Conservation (phyloP, 1,140 invertebrate genomes). For the Drosophila ohnishii region DNA sequence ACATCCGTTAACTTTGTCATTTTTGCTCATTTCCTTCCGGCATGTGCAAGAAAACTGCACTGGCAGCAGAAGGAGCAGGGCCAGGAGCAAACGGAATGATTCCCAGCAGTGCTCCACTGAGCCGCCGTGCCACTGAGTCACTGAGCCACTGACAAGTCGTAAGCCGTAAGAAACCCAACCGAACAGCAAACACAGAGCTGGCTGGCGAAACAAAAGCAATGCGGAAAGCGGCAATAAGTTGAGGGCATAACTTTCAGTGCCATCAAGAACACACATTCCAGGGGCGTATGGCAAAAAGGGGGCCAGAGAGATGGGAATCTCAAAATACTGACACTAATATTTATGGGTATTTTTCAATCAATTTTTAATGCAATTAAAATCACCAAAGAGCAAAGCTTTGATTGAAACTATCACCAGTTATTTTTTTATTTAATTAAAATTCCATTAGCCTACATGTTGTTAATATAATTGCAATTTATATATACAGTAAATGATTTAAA, state of each 20-base stretch:
- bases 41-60: slow-evolving; percentile 71
- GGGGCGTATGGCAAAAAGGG: neutral
- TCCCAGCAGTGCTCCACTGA: slow-evolving; percentile 70
- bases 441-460: neutral
- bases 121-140: slow-evolving; percentile 60
- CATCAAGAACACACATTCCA: slow-evolving; percentile 36
- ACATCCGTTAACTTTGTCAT: slow-evolving; percentile 82
- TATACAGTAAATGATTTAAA: neutral
- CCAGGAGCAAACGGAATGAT: slow-evolving; percentile 68
- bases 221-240: slow-evolving; percentile 77
- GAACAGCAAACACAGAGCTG: slow-evolving; percentile 45
- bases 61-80: slow-evolving; percentile 29
- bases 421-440: neutral
- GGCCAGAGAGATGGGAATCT: no score
- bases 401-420: neutral
- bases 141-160: slow-evolving; percentile 76
- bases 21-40: slow-evolving; percentile 82
- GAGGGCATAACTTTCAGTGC: slow-evolving; percentile 72
- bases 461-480: neutral
- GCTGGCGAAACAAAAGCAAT: slow-evolving; percentile 65
- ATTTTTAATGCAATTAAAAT: slow-evolving; percentile 3
- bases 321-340: neutral
- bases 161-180: slow-evolving; percentile 72
- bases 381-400: neutral
- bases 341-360: neutral